phyloP scores from a whole-genome alignment of 2,888 invertebrate genomes.

The Pimpla rufipes region DNA sequence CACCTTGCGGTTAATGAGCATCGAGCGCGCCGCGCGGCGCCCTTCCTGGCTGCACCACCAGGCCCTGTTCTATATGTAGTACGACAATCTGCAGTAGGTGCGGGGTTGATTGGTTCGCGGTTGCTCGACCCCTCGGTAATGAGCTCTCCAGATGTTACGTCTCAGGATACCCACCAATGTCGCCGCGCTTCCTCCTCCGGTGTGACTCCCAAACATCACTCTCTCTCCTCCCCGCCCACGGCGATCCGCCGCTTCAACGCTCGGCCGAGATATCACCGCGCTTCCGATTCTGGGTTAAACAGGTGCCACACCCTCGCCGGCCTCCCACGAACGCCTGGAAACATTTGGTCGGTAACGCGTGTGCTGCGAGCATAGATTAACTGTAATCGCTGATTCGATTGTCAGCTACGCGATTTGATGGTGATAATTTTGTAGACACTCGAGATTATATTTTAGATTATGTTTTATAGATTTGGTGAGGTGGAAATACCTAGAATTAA shows the following conservation, averaged over 20 bases:
- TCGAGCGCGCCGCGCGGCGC: slow-evolving; percentile 50
- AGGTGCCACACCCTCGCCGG: not conserved
- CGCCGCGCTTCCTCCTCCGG: slow-evolving; percentile 28
- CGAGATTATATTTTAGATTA: no score
- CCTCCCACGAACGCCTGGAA: not conserved
- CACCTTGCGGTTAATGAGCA: slow-evolving; percentile 79
- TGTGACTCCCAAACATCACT: slow-evolving; percentile 79
- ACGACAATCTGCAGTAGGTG: slow-evolving; percentile 72
- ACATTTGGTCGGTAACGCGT: not conserved
- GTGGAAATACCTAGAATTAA: no score
- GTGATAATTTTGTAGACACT: no score
- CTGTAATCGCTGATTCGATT: no score
- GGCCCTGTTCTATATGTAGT: slow-evolving; percentile 51
- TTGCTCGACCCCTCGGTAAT: slow-evolving; percentile 84
- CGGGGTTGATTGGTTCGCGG: slow-evolving; percentile 84
- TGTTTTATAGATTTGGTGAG: no score
- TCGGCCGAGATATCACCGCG: slow-evolving; percentile 6
- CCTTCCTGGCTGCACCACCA: no score
- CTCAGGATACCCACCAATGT: slow-evolving; percentile 81
- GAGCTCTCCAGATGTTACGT: slow-evolving; percentile 84
- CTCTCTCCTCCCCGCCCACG: slow-evolving; percentile 8
- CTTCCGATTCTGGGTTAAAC: slow-evolving; percentile 9
- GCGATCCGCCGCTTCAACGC: no score
- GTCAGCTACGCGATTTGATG: no score
- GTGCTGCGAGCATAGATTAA: not conserved